Base-by-base conservation (phyloP, 2,888 invertebrate species). In the Stenolophus ochropezus region DNA sequence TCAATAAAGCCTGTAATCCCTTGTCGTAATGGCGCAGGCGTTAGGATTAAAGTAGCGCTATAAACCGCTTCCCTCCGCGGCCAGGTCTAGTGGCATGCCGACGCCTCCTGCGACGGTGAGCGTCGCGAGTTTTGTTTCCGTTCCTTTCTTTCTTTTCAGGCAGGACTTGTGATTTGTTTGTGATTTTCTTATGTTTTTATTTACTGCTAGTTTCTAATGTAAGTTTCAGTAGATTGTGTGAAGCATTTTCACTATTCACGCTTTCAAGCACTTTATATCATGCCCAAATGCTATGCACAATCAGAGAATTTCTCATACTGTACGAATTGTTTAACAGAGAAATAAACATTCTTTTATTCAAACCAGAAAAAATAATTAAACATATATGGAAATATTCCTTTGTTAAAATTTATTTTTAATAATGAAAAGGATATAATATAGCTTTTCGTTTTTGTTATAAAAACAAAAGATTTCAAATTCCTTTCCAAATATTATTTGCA, bases 21-120 rank as follows among this genome's bases (percentile, higher is more conserved):
- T 27, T 42, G n/a, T 18, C 18, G n/a, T 20, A 3, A 18, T 11
- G 23, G 79, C 79, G 79, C 79, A 79, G 33, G 71, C 79, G 79
- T 79, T 69, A n/a, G 71, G 23, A 51, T 79, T 79, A 79, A 79
- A 71, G 79, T 71, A 14, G 51, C 71, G 69, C 69, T 79, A 79
- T 79, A 79, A 71, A 79, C 33, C 53, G 23, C 47, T 53, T 27
- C 11, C 71, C 27, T 51, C 8, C 51, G 6, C 18, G 51, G 16
- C 16, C 16, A 25, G 47, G 25, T 20, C 69, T 79, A 79, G 79
- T 71, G 71, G 51, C 51, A 56, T 21, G 20, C 65, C 71, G 79
- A 53, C 69, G 79, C 79, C 71, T 71, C 69, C 56, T 49, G 18
- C 47, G 71, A 71, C 71, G 71, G 27, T n/a, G 53, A 18, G 53